Base-by-base conservation (phyloP, 2,888 invertebrate genomes). In the Eucera pruinosa region DNA sequence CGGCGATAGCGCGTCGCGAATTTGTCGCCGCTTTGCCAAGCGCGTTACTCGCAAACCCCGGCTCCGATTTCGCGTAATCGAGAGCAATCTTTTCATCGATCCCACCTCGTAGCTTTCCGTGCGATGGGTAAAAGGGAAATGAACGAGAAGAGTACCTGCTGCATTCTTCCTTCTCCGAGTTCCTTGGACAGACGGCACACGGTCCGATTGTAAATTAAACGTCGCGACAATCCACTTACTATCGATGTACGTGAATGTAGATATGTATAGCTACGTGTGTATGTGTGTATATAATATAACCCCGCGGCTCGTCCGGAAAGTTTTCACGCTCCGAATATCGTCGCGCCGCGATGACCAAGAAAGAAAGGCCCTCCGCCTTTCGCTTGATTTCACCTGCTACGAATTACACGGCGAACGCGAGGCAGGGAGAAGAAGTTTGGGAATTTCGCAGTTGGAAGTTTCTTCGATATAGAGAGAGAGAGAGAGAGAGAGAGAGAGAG, bases 151-250 rank as follows among this genome's bases (percentile, higher is more conserved):
- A 4, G 30, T 15, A 47, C 41, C 27, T 39, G 43, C 47, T 48
- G 39, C 43, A 11, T 52, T 50, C 61, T 27, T 64, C 33, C 62
- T 43, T 60, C 68, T 45, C 27, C 30, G 65, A 69, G 77, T 78
- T 78, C 76, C 77, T 78, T 48, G 55, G 55, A 62, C 62, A 50
- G 60, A 23, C 23, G 60, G 57, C 64, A 23, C 74, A 50, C 58
- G 73, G 45, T 61, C 69, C 64, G 69, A 65, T 69, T 69, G 69
- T 76, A 76, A 48, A 69, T 69, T 62, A 78, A 65, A 78, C 33
- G 50, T 65, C 61, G 71, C 78, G 78, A 78, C 78, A 77, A 78
- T 78, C 76, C 76, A 75, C 50, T 52, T 55, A 76, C 45, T 48
- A 69, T 76, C 76, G 55, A 65, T 77, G 60, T 69, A 70, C 55